Evolutionary conservation across 2,113 vertebrate genomes (phyloP), one percentile per base, ranked within the genome.

Genomic region (Eulemur rufifrons): DNA sequence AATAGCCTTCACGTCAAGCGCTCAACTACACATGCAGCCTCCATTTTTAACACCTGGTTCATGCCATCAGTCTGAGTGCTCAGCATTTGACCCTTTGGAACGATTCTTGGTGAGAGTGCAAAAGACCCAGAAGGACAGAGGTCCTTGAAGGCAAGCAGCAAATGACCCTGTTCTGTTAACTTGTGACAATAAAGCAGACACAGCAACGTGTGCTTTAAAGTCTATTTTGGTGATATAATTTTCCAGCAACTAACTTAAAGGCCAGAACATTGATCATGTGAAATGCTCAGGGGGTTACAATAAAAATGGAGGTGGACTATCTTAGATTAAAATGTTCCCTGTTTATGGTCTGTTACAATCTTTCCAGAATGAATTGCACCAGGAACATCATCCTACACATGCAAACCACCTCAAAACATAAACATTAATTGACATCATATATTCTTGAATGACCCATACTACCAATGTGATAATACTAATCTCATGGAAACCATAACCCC

Each of bases 401-500:
- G 95, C 92, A 98, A 97, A 97, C 92, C 82, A 97, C 92, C 94
- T 98, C 97, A 64, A 68, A 80, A 61, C 3, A 85, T 97, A 94
- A 86, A 92, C 95, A 97, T 98, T 98, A 98, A 97, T 94, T 97
- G 94, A 97, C 78, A 96, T 95, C 91, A 97, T 94, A 96, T 96
- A 97, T 94, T 97, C 95, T 96, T 94, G 91, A 96, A 95, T 81
- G 98, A 93, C 73, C 92, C 82, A 96, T 96, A 95, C 68, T 97
- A 96, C 95, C 96, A 97, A 71, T 96, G 92, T 96, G 92, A 94
- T 50, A 89, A 91, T 74, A 97, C 81, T 97, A 98, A 98, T 97
- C 92, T 95, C 95, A 83, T 1, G 45, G 13, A 84, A 8, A 86
- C 89, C 32, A 91, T 94, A 93, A 74, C 0, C 61, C 32, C 61